Base-by-base conservation (phyloP, 1,140 invertebrate genomes). In the Heliconius nattereri region DNA sequence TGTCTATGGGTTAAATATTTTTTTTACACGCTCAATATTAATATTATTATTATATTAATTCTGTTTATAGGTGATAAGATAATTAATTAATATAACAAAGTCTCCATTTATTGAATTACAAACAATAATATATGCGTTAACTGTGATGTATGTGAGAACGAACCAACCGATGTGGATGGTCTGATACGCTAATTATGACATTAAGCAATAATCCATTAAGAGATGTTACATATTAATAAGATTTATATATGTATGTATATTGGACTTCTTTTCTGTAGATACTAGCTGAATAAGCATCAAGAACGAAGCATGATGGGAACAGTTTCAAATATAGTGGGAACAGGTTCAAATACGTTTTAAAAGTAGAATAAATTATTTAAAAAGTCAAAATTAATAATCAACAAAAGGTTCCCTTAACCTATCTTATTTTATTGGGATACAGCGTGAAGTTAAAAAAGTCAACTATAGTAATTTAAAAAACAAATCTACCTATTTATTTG, bases 61-160 rank as follows among this genome's bases (percentile, higher is more conserved):
- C 20, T 52, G 16, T 20, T 57, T 9, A 23, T 57, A 57, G 8
- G 7, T 23, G 54, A 9, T 23, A 57, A 57, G 1, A 57, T 23
- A 23, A 57, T 45, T n/a, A 57, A 57, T 57, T 57, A n/a, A 8
- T 57, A 23, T n/a, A n/a, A 8, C 54, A 9, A 66, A 66, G 60
- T 26, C 23, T 9, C 3, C 20, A 57, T 57, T 57, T 8, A 66
- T 66, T 26, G 26, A 66, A 66, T 66, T 66, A 66, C 8, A n/a
- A 45, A 66, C 60, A 66, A 66, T 66, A 66, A 66, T 66, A 66
- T 66, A 66, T 66, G 60, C 60, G 60, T 26, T 23, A 66, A 29
- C 23, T 23, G 13, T 26, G 60, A 26, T 29, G 60, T 66, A 66
- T 66, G 74, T 57, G 60, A 20, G 49, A 49, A 35, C 23, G 8